These are phyloP conservation scores for Athripsodes cinereus DNA, from an alignment of 2,888 invertebrate genomes.

Conservation along the genomic window DNA sequence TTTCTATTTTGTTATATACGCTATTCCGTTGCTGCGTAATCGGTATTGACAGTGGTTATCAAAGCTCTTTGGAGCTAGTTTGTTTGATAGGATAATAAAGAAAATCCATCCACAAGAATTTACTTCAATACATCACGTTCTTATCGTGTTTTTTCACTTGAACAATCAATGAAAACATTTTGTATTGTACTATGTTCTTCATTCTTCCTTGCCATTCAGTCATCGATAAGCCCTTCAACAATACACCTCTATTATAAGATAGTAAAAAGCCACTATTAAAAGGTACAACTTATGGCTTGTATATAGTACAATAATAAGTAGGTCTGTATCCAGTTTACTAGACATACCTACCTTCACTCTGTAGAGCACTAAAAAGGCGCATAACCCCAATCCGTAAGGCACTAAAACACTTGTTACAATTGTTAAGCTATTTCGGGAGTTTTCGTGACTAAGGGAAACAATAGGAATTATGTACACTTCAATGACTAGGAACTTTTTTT, in stretches of 20 bases:
- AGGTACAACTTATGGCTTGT: background rate
- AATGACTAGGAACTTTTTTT: background rate
- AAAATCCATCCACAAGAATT: background rate
- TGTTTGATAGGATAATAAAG: too few species aligned
- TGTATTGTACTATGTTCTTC: background rate
- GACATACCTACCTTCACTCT: conserved; percentile 12
- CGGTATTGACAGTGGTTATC: too few species aligned
- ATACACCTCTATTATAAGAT: background rate
- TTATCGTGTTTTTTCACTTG: background rate
- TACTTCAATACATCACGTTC: background rate
- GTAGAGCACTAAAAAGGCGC: conserved; percentile 25
- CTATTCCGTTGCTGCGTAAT: too few species aligned
- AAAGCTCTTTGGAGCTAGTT: too few species aligned
- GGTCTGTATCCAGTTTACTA: conserved; percentile 5
- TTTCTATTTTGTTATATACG: too few species aligned
- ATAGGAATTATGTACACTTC: background rate
- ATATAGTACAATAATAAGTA: background rate
- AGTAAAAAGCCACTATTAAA: too few species aligned
- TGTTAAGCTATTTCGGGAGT: conserved; percentile 10
- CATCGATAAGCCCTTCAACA: background rate
- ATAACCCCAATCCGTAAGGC: conserved; percentile 23
- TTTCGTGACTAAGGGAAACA: conserved; percentile 7
- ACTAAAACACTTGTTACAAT: conserved; percentile 27
- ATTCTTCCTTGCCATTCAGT: background rate
- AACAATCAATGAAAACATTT: background rate